A percentile compares a stretch with the other conserved stretches of the same genome.
These are phyloP conservation scores for Girardinus metallicus DNA, from an alignment of 2,797 vertebrate species.

Conservation along the genomic window DNA sequence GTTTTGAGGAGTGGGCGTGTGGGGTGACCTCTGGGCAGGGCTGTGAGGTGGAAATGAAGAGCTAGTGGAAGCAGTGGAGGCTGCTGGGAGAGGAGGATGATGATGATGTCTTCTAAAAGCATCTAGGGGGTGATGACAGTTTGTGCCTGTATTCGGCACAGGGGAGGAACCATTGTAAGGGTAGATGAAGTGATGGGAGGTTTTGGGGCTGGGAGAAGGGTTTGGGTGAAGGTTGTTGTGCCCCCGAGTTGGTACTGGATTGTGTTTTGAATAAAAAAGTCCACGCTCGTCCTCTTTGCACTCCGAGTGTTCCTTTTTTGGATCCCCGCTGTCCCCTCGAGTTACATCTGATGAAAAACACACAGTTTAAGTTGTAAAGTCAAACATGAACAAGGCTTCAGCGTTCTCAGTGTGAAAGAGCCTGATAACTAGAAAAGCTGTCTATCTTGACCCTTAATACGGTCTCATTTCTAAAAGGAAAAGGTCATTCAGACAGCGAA, in stretches of 20 bases:
- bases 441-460: neutral
- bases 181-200: conserved; percentile 76
- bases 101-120: conserved; percentile 72
- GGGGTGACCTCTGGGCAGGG: conserved; percentile 74
- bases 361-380: neutral
- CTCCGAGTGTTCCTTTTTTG: conserved; percentile 67
- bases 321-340: conserved; percentile 59
- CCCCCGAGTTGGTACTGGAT: conserved; percentile 65
- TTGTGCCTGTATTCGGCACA: conserved; percentile 64
- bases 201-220: conserved; percentile 75
- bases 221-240: conserved; percentile 71
- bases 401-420: neutral
- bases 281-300: conserved; percentile 76
- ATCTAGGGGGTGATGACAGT: conserved; percentile 71
- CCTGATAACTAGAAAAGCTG: neutral
- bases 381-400: neutral
- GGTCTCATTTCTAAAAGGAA: neutral
- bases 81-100: conserved; percentile 61
- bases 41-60: conserved; percentile 65
- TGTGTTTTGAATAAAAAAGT: conserved; percentile 78
- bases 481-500: neutral
- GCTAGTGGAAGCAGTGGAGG: conserved; percentile 61
- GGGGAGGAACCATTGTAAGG: conserved; percentile 83
- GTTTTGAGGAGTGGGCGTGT: conserved; percentile 71
- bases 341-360: conserved; percentile 56